Evolutionary conservation across 2,797 vertebrate genomes (phyloP).

Genomic region (Zenarchopterus dispar): DNA sequence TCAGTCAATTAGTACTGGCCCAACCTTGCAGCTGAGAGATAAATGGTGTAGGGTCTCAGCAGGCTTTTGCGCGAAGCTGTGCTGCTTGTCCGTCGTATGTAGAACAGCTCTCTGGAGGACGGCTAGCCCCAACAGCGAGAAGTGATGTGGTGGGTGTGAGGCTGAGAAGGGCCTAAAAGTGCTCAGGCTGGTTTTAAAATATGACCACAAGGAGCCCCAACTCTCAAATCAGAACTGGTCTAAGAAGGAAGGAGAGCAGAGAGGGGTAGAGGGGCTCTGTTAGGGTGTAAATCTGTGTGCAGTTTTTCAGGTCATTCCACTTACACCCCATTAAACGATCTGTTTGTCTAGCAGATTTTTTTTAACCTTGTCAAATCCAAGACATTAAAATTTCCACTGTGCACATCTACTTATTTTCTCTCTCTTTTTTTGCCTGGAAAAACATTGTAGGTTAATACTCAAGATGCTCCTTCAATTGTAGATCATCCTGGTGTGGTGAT

Average conservation of each 20-base stretch:
- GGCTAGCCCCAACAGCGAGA: constrained; percentile 55
- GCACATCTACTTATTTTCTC: too few species aligned
- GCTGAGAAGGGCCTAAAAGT: constrained; percentile 57
- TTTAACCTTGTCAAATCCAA: constrained; percentile 23
- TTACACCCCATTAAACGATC: constrained; percentile 50
- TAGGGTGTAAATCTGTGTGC: constrained; percentile 20
- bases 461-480: too few species aligned
- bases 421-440: too few species aligned
- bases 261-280: constrained; percentile 5
- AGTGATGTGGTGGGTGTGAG: constrained; percentile 40
- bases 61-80: constrained; percentile 68
- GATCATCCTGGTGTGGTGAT: too few species aligned
- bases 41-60: constrained; percentile 79
- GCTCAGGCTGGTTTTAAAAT: constrained; percentile 61
- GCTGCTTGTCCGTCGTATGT: constrained; percentile 77
- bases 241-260: constrained; percentile 19
- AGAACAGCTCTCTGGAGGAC: constrained; percentile 78
- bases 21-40: constrained; percentile 78
- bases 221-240: constrained; percentile 52
- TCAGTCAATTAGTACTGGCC: constrained; percentile 76
- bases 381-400: too few species aligned
- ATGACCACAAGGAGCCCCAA: constrained; percentile 54
- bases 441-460: too few species aligned
- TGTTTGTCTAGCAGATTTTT: constrained; percentile 31
- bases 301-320: constrained; percentile 49